Evolutionary conservation across 2,888 invertebrate genomes (phyloP).

Genomic region (Mycalesis mineus): DNA sequence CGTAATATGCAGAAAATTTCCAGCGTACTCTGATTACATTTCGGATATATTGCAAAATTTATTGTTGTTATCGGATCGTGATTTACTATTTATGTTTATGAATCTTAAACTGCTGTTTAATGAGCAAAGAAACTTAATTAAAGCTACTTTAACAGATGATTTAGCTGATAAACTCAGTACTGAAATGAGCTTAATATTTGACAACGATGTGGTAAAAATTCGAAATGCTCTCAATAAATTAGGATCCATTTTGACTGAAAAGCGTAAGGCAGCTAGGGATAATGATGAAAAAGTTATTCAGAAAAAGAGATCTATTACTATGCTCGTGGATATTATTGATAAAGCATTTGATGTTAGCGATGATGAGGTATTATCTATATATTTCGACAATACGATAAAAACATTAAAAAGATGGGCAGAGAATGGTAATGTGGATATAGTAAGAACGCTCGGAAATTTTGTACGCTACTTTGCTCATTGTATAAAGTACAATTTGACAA

Average conservation of each 20-base stretch:
- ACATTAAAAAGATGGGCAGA: constrained; percentile 33
- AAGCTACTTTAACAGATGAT: constrained; percentile 32
- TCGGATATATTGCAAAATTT: constrained; percentile 38
- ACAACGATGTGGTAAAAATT: constrained; percentile 21
- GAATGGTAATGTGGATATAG: constrained; percentile 25
- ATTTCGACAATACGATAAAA: constrained; percentile 32
- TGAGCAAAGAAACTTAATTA: constrained; percentile 30
- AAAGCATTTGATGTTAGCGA: constrained; percentile 35
- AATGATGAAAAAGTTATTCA: constrained; percentile 22
- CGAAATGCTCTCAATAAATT: constrained; percentile 31
- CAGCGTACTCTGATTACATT: constrained; percentile 41
- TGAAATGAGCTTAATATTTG: constrained; percentile 19
- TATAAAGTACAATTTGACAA: constrained; percentile 33
- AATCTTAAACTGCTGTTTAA: constrained; percentile 23
- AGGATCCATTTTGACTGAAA: constrained; percentile 32
- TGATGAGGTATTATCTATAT: constrained; percentile 33
- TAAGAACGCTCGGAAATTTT: constrained; percentile 29
- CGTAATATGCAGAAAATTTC: constrained; percentile 40
- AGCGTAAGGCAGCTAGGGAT: constrained; percentile 33
- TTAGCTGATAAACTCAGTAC: constrained; percentile 27
- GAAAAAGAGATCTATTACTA: constrained; percentile 36
- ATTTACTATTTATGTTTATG: constrained; percentile 33
- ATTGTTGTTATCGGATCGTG: constrained; percentile 34
- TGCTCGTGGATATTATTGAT: constrained; percentile 47
- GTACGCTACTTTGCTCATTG: constrained; percentile 31